Base-by-base conservation (phyloP, 2,797 vertebrate genomes). In the Echeneis naucrates region DNA sequence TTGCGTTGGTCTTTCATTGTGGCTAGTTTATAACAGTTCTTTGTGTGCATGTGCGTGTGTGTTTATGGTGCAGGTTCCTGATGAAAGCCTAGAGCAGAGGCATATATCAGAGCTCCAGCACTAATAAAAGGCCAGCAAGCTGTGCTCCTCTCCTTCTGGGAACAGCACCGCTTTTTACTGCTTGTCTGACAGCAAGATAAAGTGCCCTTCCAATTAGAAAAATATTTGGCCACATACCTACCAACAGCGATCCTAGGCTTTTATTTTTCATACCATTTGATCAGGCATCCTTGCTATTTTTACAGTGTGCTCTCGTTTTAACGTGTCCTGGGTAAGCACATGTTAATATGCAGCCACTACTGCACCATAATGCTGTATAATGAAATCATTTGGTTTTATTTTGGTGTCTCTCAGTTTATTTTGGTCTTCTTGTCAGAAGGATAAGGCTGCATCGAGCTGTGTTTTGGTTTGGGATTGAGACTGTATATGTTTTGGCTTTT, bases 181-280 rank as follows among this genome's bases (percentile, higher is more conserved):
- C 93, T 77, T 90, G 80, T 90, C 91, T 94, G 95, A 95, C 95
- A 95, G 94, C 92, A 95, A 95, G 94, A 95, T 93, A 90, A 94
- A 95, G 93, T 93, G 92, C 91, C 92, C 89, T 88, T 94, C 94
- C 95, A 95, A 95, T 95, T 95, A 95, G 92, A 95, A 94, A 95
- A 95, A 94, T 94, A 95, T 95, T 95, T 94, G 91, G 92, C 87
- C 89, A 82, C 92, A 92, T 94, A 93, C 92, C 92, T 94, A 91
- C 90, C 88, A 92, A 89, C 82, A 87, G 82, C 83, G 72, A 90
- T 85, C 76, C 80, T 68, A 33, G 71, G 55, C 83, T 92, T 92
- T 91, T 91, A 76, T 90, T 92, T 92, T 92, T 89, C 77, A 83
- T 87, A 86, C 79, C 85, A 85, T 89, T 92, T 93, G 87, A 90